These are phyloP conservation scores for Valencia hispanica DNA, from an alignment of 2,797 vertebrate species.

Conservation along the genomic window DNA sequence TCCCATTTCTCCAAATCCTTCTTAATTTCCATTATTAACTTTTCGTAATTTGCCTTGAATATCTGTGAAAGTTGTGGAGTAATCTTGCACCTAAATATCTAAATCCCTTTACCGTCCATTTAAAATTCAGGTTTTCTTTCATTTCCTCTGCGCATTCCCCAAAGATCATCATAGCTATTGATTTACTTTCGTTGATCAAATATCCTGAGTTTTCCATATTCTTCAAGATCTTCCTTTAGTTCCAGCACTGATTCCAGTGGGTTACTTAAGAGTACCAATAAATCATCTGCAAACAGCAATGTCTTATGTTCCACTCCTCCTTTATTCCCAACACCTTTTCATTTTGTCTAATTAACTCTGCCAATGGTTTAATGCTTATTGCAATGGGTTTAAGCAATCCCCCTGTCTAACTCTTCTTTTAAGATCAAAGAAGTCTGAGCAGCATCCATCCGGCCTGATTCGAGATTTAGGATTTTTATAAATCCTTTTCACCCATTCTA, in stretches of 20 bases:
- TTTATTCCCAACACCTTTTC: not conserved
- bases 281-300: not conserved
- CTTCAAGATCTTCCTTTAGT: not conserved
- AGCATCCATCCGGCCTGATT: not conserved
- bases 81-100: not conserved
- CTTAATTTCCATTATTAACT: too few species aligned
- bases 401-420: constrained; percentile 1
- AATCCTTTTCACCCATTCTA: not conserved
- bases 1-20: too few species aligned
- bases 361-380: not conserved
- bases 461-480: not conserved
- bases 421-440: not conserved
- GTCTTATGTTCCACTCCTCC: not conserved
- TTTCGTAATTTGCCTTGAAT: too few species aligned
- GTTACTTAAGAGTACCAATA: not conserved
- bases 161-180: too few species aligned
- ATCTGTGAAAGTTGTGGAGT: not conserved
- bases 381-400: not conserved
- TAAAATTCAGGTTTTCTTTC: too few species aligned
- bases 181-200: not conserved
- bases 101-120: too few species aligned
- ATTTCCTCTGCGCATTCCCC: too few species aligned
- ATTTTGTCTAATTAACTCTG: not conserved
- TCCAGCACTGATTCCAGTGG: not conserved
- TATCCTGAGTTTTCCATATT: not conserved